Evolutionary conservation across 2,797 vertebrate species (phyloP).

Genomic region (Pipistrellus nathusii): DNA sequence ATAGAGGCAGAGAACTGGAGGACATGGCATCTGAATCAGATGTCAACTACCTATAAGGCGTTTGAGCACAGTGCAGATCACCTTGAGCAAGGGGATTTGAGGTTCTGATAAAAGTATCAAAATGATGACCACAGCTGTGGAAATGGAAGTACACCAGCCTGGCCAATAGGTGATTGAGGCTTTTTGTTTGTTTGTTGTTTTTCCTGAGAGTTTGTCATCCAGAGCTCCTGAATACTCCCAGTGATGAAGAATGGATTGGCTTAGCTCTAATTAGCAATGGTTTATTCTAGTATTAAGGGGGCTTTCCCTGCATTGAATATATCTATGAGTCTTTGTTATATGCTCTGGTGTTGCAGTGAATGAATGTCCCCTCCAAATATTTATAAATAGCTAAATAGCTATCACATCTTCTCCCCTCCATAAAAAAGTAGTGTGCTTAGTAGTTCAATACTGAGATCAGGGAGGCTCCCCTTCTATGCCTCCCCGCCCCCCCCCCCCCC

Average conservation of each 20-base stretch:
- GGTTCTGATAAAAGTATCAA: not conserved
- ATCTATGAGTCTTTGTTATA: not conserved
- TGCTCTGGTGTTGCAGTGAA: not conserved
- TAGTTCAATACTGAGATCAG: not conserved
- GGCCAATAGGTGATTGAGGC: not conserved
- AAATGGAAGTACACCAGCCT: not conserved
- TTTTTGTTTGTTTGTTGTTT: not conserved
- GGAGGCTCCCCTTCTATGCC: accelerated
- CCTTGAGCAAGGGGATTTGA: not conserved
- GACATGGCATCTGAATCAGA: not conserved
- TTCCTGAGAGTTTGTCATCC: not conserved
- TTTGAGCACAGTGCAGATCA: accelerated
- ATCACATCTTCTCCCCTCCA: not conserved
- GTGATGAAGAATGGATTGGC: not conserved
- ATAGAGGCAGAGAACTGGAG: not conserved
- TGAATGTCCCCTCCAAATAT: not conserved
- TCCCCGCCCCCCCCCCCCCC: too few relatives aligned
- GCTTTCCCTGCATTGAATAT: not conserved
- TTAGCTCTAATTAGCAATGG: not conserved
- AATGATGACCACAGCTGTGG: not conserved
- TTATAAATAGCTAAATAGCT: not conserved
- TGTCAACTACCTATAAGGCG: accelerated
- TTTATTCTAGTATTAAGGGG: not conserved
- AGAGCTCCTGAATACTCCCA: not conserved
- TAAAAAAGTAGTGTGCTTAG: too few relatives aligned